Conservation (phyloP, 2,113 vertebrate species). For the Cinclus mexicanus region DNA sequence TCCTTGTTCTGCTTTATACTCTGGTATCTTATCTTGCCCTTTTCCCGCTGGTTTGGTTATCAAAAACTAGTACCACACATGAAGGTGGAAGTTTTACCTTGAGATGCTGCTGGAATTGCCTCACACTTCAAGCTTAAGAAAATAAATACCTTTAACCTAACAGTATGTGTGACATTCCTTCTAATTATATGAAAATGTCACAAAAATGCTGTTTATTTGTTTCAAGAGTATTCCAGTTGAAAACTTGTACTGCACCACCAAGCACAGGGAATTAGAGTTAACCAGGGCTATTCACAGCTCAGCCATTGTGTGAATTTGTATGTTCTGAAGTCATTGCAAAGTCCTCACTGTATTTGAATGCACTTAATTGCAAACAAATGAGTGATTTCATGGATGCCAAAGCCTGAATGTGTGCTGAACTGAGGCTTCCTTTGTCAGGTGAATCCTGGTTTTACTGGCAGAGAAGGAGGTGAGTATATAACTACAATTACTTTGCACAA, state of each 20-base stretch:
- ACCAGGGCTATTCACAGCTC: neutral
- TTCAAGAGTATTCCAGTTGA: conserved; percentile 33
- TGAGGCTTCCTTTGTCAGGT: neutral
- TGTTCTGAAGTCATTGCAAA: neutral
- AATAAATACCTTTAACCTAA: conserved; percentile 8
- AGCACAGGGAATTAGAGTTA: neutral
- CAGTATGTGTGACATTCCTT: conserved; percentile 30
- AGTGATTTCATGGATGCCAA: neutral
- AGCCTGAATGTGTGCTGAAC: neutral
- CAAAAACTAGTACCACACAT: neutral
- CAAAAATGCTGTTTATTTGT: conserved; percentile 30
- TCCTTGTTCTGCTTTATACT: neutral
- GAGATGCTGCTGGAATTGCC: neutral
- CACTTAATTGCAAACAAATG: neutral
- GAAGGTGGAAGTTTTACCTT: neutral
- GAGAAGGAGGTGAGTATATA: neutral
- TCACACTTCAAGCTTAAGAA: neutral
- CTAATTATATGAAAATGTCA: conserved; percentile 56
- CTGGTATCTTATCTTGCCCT: neutral
- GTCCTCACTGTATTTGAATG: neutral
- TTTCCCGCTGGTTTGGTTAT: neutral
- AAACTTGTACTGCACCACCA: neutral
- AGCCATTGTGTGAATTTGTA: neutral
- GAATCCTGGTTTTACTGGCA: neutral
- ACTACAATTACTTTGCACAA: neutral